Evolutionary conservation across 1,140 invertebrate species (phyloP), one percentile per base, ranked within the genome.

Genomic region (Drosophila kikkawai): DNA sequence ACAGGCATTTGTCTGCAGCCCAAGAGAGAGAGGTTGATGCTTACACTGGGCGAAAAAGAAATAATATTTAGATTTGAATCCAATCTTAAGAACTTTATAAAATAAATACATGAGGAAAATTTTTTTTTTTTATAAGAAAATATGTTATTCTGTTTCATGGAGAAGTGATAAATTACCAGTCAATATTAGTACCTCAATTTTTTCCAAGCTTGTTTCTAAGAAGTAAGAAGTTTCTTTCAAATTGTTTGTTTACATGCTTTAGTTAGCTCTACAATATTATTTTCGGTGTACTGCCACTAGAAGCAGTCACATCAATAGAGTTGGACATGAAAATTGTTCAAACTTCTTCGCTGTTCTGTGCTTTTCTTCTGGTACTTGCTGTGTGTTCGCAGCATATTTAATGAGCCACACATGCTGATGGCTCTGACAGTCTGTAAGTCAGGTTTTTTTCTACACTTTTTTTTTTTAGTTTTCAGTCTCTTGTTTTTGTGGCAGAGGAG

Each of bases 261-360:
- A 17, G 29, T 34, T 34, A 34, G n/a, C 11, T 8, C 7, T 9
- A 15, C 2, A 19, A 7, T n/a, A 26, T 53, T 55, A 45, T 29
- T 67, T 13, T 13, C 9, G 13, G 67, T 68, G 60, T 32, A 39
- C 26, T 37, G 36, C 45, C 47, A 29, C 17, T 29, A 58, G 80
- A 67, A 41, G 75, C 47, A 70, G 66, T 84, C 67, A 67, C 85
- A 81, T 90, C 81, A 82, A 90, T 91, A 74, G 81, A 70, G 75
- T 82, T 84, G 70, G 86, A 82, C 86, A 90, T 90, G 85, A 85
- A 90, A 90, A 90, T 90, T 90, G 86, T 77, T 69, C 41, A 74
- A 67, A 84, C 74, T 84, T 79, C 63, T 80, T 41, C 22, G 68
- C 36, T 32, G 60, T 71, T 73, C 36, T 53, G 36, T 69, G 53